phyloP scores from a whole-genome alignment of 2,113 vertebrate genomes.

The Tupaia chinensis region DNA sequence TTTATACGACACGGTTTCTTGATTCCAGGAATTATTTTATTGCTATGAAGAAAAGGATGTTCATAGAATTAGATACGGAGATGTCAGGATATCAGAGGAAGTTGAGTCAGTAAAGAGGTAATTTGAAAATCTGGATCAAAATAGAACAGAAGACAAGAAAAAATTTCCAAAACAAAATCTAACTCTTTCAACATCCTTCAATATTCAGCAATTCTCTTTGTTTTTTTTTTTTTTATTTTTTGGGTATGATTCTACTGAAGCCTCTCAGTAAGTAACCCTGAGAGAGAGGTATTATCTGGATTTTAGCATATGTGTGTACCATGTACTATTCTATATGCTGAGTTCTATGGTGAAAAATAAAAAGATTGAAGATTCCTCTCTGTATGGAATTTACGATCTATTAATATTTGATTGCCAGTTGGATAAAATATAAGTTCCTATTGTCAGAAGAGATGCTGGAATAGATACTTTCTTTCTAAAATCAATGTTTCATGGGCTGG shows the following conservation, averaged over 20 bases:
- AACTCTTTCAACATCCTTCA: neutral
- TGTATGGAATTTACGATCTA: neutral
- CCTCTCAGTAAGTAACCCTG: neutral
- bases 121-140: neutral
- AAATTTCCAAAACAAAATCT: too few relatives aligned
- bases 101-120: neutral
- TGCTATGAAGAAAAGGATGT: neutral
- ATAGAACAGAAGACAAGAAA: neutral
- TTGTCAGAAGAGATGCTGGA: too few relatives aligned
- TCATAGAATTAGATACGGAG: neutral
- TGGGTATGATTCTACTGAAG: neutral
- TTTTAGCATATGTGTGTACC: neutral
- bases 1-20: neutral
- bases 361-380: neutral
- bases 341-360: neutral
- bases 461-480: neutral
- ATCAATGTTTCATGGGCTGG: neutral
- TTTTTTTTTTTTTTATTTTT: conserved; percentile 56
- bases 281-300: neutral
- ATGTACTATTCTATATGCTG: neutral
- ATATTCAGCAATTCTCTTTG: neutral
- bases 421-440: neutral
- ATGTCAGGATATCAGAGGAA: neutral
- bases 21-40: neutral
- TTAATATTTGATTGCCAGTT: neutral